Percentiles rank a stretch among this genome's conserved stretches.
Evolutionary conservation across 2,113 vertebrate genomes (phyloP).

Genomic region (Gulo gulo): DNA sequence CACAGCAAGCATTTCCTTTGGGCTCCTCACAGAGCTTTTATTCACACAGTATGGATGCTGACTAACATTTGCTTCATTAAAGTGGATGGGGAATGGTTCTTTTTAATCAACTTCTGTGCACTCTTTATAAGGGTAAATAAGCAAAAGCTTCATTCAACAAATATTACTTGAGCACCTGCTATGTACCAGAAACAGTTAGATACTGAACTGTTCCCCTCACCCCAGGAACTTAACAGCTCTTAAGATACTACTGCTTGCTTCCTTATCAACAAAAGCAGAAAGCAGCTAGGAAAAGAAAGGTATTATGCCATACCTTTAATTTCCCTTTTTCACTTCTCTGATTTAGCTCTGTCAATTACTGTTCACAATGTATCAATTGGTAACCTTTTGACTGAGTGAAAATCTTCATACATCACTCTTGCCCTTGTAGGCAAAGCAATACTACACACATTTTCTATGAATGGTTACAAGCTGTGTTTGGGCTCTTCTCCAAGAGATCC

Average conservation of each 20-base stretch:
- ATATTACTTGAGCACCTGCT: neutral
- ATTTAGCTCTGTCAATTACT: neutral
- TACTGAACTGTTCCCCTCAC: neutral
- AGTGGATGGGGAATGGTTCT: neutral
- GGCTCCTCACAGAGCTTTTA: neutral
- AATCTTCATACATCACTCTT: neutral
- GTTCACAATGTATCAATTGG: neutral
- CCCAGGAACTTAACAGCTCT: neutral
- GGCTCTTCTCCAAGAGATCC: conserved; percentile 47
- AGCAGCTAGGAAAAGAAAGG: neutral
- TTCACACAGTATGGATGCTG: neutral
- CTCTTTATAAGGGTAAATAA: neutral
- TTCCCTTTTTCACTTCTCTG: neutral
- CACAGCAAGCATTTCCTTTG: neutral
- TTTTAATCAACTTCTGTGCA: neutral
- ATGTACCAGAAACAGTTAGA: neutral
- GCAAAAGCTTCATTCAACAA: neutral
- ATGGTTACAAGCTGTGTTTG: neutral
- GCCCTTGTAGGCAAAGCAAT: neutral
- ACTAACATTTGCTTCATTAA: neutral
- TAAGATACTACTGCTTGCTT: neutral
- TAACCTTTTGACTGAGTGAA: neutral
- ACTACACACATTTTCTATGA: neutral
- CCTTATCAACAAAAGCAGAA: neutral
- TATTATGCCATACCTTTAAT: neutral